Percentiles rank a stretch among this genome's conserved stretches.
phyloP scores from a whole-genome alignment of 2,797 vertebrate species.

The Valencia hispanica region DNA sequence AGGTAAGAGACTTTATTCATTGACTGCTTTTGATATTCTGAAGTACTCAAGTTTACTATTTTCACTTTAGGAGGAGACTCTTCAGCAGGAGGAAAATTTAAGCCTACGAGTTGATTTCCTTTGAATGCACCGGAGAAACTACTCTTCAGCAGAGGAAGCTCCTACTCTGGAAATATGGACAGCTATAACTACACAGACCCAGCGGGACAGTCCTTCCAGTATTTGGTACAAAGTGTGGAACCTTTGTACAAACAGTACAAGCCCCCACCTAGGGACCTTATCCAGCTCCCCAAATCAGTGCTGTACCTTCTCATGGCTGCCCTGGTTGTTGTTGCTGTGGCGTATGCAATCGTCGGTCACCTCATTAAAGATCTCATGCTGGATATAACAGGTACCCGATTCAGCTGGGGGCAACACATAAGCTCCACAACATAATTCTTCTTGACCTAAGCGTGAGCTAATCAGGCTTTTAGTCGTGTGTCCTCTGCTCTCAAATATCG shows the following conservation, averaged over 20 bases:
- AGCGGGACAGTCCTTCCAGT: conserved; percentile 59
- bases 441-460: background rate
- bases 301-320: conserved; percentile 84
- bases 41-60: background rate
- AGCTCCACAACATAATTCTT: background rate
- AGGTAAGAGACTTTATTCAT: conserved; percentile 44
- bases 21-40: background rate
- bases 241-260: conserved; percentile 83
- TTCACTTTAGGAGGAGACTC: conserved; percentile 23
- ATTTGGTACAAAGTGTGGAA: conserved; percentile 62
- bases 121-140: conserved; percentile 44
- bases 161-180: conserved; percentile 59
- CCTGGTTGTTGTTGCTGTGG: conserved; percentile 83
- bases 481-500: background rate
- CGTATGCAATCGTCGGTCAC: conserved; percentile 88
- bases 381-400: conserved; percentile 82
- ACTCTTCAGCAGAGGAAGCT: conserved; percentile 9
- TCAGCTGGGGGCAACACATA: background rate
- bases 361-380: conserved; percentile 87
- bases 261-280: conserved; percentile 81
- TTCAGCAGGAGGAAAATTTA: conserved; percentile 26
- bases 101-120: background rate
- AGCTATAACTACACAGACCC: conserved; percentile 69
- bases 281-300: conserved; percentile 81
- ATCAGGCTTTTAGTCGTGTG: conserved; percentile 1